Base-by-base conservation (phyloP, 1,140 invertebrate species). In the Tribolium madens region DNA sequence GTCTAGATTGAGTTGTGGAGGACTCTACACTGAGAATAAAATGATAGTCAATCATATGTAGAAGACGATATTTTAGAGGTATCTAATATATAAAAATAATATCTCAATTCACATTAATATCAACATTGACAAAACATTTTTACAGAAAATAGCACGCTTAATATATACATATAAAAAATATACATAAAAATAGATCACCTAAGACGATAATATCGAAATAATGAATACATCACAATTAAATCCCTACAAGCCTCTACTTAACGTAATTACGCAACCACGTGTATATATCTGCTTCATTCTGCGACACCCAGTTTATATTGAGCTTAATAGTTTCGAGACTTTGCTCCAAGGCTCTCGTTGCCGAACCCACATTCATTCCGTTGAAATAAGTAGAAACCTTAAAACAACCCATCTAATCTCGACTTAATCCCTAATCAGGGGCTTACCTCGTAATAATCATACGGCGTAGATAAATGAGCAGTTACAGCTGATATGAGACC, bases 241-340 rank as follows among this genome's bases (percentile, higher is more conserved):
- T 13, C 36, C 21, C 50, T 48, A 77, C 68, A 50, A 70, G 68
- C 64, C 10, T 68, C 53, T 81, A 83, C 70, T 81, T 81, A 52
- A 79, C 53, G 79, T 81, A 79, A 79, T 83, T 82, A 68, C 77
- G 76, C 15, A 85, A 79, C 85, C 85, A 86, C 57, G 80, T 84
- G 75, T 84, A 85, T 53, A 87, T 86, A 76, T 87, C 86, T 68
- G 82, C 84, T 78, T 86, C 90, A 79, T 93, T 92, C 36, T 89
- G 87, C 42, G 89, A 86, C 0, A 93, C 89, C 93, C 93, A 95
- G 73, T 92, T 89, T n/a, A 94, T 93, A 84, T 94, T 94, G 42
- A 93, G 88, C 80, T 89, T 89, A 73, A 95, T 93, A n/a, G 89
- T 92, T 86, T 95, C 93, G 68, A 94, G 84, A 80, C 92, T 92